Evolutionary conservation across 2,888 invertebrate species (phyloP), one percentile per base, ranked within the genome.

Genomic region (Colletes collaris): DNA sequence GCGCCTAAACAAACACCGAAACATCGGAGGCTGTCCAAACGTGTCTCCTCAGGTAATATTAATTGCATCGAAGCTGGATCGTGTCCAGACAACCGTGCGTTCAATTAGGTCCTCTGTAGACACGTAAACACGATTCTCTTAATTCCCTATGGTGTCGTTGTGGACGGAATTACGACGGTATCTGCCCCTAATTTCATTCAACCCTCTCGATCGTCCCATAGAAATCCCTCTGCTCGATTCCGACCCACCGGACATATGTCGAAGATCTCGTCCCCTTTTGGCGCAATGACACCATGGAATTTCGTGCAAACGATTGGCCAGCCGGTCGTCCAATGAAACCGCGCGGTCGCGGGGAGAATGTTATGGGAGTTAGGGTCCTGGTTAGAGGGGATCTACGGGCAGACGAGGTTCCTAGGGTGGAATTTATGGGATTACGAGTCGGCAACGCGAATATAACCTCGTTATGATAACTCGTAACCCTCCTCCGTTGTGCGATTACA

Each of bases 381-480:
- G 44, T 46, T 46, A 46, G 44, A 40, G 44, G 44, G 44, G 44
- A 46, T 46, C 44, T 77, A 67, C 71, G 65, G 52, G 63, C 44
- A 44, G 35, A 40, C 58, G n/a, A 65, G 65, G 59, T 73, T 74
- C 76, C 59, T 71, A 76, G 87, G 84, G 82, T 81, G 78, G 67
- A 82, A 76, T 81, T 70, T 70, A 82, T 82, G 46, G 76, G 83
- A 79, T 87, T 78, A 81, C 35, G 37, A 50, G 49, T 49, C 75
- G 82, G 53, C 75, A 84, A 87, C 85, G 87, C 86, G 81, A 74
- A 79, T 84, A 81, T 89, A 88, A 90, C 84, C 71, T 85, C 82
- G 83, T 87, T 84, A 84, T 58, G 60, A 79, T 81, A 81, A 81
- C 76, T 78, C 64, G 50, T 56, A 19, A 66, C 58, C 62, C 65